Base-by-base conservation (phyloP, 2,113 vertebrate species). In the Todiramphus chloris region DNA sequence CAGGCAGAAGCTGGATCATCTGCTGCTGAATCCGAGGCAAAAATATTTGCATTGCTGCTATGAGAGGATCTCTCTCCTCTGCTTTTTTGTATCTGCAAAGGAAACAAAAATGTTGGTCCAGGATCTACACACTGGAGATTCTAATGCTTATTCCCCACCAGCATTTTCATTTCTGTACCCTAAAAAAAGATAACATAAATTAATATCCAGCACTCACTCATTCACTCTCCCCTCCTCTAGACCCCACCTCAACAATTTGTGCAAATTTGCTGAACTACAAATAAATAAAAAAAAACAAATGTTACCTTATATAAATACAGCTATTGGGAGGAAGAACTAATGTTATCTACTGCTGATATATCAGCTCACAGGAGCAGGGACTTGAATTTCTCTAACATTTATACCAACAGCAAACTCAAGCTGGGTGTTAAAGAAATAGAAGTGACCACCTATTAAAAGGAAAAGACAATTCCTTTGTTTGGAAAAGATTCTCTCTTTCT, bases 21-120 rank as follows among this genome's bases (percentile, higher is more conserved):
- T 99, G 99, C 94, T 99, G 99, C 97, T 99, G 99, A 87, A 99
- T 98, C 50, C 99, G 98, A 18, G 99, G 99, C 94, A 99, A 96
- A 96, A 99, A 99, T 95, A 99, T 97, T 80, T 99, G 99, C 99
- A 99, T 99, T 37, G 99, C 99, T n/a, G 98, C 99, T 85, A 99
- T 98, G 68, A 99, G 96, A 8, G 99, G 99, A 72, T 98, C 98
- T 94, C 99, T 98, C 87, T 99, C 99, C 82, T 99, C 99, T 13
- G 98, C 98, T 93, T 99, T 99, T 96, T 99, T 99, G 94, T 99
- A 99, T 88, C 99, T 99, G 80, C 25, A 94, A 83, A 72, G 92
- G 46, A 83, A 97, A 97, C 31, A 97, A 92, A 95, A 41, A 85
- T 9, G 12, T 88, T 84, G 67, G 50, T 96, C 53, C 59, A 66